These are phyloP conservation scores for Aphelinus atriplicis DNA, from an alignment of 1,140 invertebrate species.

Conservation along the genomic window DNA sequence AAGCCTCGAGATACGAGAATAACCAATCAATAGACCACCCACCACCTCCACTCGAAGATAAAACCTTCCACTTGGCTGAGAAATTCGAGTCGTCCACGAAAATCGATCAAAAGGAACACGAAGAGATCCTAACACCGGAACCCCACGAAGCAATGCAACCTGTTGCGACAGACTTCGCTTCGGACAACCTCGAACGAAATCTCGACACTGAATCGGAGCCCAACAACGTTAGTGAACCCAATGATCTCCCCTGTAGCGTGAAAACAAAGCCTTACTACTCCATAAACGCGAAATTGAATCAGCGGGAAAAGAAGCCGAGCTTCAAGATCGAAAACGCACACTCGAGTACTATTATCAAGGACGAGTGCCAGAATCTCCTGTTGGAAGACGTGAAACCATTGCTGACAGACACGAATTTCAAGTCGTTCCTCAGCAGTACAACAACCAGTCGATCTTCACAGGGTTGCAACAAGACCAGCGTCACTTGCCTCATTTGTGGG, in stretches of 20 bases:
- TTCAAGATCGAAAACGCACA: constrained; percentile 35
- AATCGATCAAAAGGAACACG: constrained; percentile 33
- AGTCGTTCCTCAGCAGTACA: constrained; percentile 48
- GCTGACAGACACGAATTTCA: constrained; percentile 57
- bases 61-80: constrained; percentile 44
- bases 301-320: constrained; percentile 55
- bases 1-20: constrained; percentile 57
- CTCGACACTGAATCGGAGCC: constrained; percentile 55
- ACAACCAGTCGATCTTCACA: constrained; percentile 42
- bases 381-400: constrained; percentile 53
- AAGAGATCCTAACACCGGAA: constrained; percentile 37
- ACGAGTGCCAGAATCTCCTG: constrained; percentile 48
- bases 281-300: constrained; percentile 62
- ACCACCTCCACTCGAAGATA: constrained; percentile 47
- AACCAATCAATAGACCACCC: constrained; percentile 50
- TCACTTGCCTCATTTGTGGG: constrained; percentile 85
- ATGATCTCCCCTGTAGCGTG: constrained; percentile 59
- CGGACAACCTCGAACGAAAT: constrained; percentile 53
- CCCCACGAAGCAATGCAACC: constrained; percentile 36
- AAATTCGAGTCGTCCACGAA: constrained; percentile 28
- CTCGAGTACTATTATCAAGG: constrained; percentile 25
- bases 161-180: constrained; percentile 32
- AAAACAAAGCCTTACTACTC: constrained; percentile 65
- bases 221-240: constrained; percentile 50
- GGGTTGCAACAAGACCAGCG: constrained; percentile 66